Percentiles rank a stretch among this genome's conserved stretches.
phyloP scores from a whole-genome alignment of 1,140 invertebrate species.

The Acromyrmex echinatior region DNA sequence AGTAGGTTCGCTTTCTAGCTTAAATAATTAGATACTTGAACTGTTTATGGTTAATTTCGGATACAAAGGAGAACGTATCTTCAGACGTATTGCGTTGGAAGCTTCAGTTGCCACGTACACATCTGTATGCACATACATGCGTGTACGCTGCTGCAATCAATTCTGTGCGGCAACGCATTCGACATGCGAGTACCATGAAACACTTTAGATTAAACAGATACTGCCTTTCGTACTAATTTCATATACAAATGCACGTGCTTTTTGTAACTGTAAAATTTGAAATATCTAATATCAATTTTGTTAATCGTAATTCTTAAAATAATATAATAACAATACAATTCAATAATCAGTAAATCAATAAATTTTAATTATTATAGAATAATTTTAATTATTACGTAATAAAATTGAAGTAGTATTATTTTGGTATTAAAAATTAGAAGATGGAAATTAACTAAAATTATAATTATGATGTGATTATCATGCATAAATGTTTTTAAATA shows the following conservation, averaged over 20 bases:
- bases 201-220: constrained; percentile 57
- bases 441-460: neutral
- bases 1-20: constrained; percentile 16
- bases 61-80: constrained; percentile 33
- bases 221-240: constrained; percentile 60
- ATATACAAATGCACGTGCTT: neutral
- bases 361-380: constrained; percentile 1
- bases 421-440: too few species aligned
- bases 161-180: constrained; percentile 53
- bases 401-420: too few species aligned
- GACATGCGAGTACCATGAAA: constrained; percentile 56
- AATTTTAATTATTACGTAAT: neutral
- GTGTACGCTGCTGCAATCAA: constrained; percentile 32
- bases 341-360: neutral
- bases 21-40: constrained; percentile 40
- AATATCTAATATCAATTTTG: neutral
- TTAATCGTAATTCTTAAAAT: neutral
- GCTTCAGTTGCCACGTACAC: constrained; percentile 30
- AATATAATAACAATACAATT: neutral
- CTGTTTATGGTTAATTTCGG: constrained; percentile 17
- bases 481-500: neutral
- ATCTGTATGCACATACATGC: neutral
- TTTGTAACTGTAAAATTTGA: neutral
- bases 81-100: constrained; percentile 18
- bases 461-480: neutral